Evolutionary conservation across 2,113 vertebrate species (phyloP), one percentile per base, ranked within the genome.

Genomic region (Burhinus oedicnemus): DNA sequence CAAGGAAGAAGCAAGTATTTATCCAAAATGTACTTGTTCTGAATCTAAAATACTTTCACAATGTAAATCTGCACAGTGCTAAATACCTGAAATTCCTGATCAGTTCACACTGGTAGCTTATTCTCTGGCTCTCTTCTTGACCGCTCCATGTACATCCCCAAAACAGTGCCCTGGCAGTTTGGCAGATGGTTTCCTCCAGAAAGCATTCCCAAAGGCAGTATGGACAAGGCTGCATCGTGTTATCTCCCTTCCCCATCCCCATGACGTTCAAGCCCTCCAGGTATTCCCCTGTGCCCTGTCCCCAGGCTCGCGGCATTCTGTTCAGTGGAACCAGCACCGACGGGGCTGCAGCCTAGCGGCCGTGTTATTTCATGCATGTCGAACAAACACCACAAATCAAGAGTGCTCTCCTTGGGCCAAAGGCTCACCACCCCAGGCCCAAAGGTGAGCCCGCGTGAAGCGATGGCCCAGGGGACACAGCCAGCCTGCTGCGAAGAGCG

Each of bases 151-250:
- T 47, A 15, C 20, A 55, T 69, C 11, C 40, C 26, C 69, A 69
- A 30, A 77, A 60, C 22, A 42, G 23, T 34, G 9, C 17, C 15
- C 13, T 38, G 69, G 15, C 64, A 9, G 1, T 15, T 8, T n/a
- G 44, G 22, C 38, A 68, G 78, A 64, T 58, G 25, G 34, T 65
- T 93, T 69, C 44, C 54, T 57, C 36, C 44, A 65, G 49, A 84
- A 94, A 72, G 25, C n/a, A 70, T 23, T 81, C 64, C 49, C 60
- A 82, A 76, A 84, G 54, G 45, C 26, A 74, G 21, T n/a, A 65
- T 0, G 0, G 64, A 72, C 22, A 60, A 26, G 44, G 57, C 19
- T n/a, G 40, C 17, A 47, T 11, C 0, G 0, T 61, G 11, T 34
- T 65, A 40, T 45, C n/a, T 64, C 58, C 19, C 6, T 22, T 71